Percentiles rank a stretch among this genome's conserved stretches.
Evolutionary conservation across 2,113 vertebrate species (phyloP).

Genomic region (Pelusios castaneus): DNA sequence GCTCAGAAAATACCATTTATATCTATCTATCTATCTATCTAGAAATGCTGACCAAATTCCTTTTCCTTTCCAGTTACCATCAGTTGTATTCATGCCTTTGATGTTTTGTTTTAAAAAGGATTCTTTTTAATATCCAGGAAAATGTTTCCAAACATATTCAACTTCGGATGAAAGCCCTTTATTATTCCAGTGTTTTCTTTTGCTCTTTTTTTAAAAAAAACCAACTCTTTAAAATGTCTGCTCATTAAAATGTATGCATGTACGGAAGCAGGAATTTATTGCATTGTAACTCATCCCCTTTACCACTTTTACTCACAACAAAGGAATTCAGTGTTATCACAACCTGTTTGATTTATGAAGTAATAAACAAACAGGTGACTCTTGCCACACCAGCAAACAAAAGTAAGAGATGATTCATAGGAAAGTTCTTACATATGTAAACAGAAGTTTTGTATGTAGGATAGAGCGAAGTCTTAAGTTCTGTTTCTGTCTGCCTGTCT

Average conservation of each 20-base stretch:
- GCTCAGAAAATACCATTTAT: rapidly evolving
- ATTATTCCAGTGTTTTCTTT: background rate
- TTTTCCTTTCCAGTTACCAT: background rate
- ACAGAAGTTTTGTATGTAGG: slow-evolving; percentile 33
- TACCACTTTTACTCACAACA: slow-evolving; percentile 19
- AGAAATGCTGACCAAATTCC: background rate
- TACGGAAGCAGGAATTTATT: slow-evolving; percentile 40
- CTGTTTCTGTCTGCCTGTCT: background rate
- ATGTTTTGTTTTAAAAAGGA: background rate
- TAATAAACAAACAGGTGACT: slow-evolving; percentile 73
- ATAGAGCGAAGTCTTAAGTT: background rate
- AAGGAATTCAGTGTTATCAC: slow-evolving; percentile 71
- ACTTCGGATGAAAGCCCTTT: background rate
- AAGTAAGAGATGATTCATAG: slow-evolving; percentile 36
- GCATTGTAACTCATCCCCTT: slow-evolving; percentile 15
- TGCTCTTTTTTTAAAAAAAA: background rate
- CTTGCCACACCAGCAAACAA: slow-evolving; percentile 48
- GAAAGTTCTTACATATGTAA: slow-evolving; percentile 30
- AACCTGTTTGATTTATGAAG: slow-evolving; percentile 65
- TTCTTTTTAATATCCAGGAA: background rate
- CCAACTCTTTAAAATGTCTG: background rate
- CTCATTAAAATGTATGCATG: background rate
- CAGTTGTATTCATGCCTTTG: background rate
- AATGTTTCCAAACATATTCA: slow-evolving; percentile 19
- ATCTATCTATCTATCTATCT: too few species aligned